Evolutionary conservation across 1,140 invertebrate species (phyloP).

Genomic region (Drosophila grimshawi): DNA sequence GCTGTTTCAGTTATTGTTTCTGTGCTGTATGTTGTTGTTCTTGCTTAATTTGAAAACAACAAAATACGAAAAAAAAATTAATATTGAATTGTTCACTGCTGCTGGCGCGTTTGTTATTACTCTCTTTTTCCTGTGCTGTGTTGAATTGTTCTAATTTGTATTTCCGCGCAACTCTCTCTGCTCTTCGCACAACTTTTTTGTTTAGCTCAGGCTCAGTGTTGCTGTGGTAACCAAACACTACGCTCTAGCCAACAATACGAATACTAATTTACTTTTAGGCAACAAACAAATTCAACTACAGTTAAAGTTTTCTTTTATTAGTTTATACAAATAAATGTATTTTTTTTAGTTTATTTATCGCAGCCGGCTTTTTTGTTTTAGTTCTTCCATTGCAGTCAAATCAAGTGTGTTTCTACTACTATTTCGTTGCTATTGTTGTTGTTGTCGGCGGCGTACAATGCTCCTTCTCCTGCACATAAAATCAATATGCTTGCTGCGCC

Average conservation of each 20-base stretch:
- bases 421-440: constrained; percentile 24
- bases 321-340: neutral
- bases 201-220: constrained; percentile 26
- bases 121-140: neutral
- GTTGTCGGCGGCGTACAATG: constrained; percentile 58
- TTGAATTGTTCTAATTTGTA: constrained; percentile 65
- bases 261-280: constrained; percentile 15
- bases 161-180: constrained; percentile 58
- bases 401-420: constrained; percentile 24
- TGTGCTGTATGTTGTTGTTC: constrained; percentile 30
- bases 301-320: neutral
- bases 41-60: constrained; percentile 40
- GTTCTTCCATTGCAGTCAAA: constrained; percentile 7
- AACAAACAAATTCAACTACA: constrained; percentile 17
- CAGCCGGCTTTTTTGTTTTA: constrained; percentile 54
- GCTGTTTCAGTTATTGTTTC: constrained; percentile 44
- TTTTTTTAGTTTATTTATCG: constrained; percentile 33
- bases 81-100: constrained; percentile 24
- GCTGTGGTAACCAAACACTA: constrained; percentile 40
- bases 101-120: constrained; percentile 19
- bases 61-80: constrained; percentile 14
- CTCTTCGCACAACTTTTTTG: constrained; percentile 23
- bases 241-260: constrained; percentile 4
- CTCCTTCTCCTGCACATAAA: constrained; percentile 65
- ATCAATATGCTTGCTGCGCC: constrained; percentile 77